Percentiles rank a stretch among this genome's conserved stretches.
phyloP scores from a whole-genome alignment of 2,888 invertebrate genomes.

The Lathronympha strigana region DNA sequence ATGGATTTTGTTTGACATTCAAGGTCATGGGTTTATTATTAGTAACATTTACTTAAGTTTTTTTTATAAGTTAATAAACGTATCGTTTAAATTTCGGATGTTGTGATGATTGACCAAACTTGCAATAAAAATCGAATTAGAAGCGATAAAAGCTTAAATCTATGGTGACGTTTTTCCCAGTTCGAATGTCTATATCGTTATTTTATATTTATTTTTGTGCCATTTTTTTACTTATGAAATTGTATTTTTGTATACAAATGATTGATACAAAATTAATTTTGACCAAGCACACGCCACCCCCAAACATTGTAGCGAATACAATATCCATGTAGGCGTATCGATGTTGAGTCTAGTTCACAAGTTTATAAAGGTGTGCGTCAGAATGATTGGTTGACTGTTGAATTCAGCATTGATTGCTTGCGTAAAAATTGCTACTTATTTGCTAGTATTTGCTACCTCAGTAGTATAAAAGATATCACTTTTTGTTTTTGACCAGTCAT shows the following conservation, averaged over 20 bases:
- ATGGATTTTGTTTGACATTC: neutral
- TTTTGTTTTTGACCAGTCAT: too few species aligned
- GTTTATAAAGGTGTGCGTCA: too few species aligned
- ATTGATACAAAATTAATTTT: constrained; percentile 36
- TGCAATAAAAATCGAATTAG: constrained; percentile 6
- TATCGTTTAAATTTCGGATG: neutral
- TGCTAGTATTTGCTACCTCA: too few species aligned
- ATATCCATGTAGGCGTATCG: constrained; percentile 78
- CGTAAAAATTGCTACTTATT: too few species aligned
- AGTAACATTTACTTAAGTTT: neutral
- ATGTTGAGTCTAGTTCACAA: constrained; percentile 79
- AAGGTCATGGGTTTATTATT: neutral
- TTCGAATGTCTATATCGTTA: neutral
- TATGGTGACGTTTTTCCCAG: neutral
- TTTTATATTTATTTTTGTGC: constrained; percentile 11
- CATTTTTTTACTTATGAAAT: constrained; percentile 13
- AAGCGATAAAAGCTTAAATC: neutral
- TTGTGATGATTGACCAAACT: constrained; percentile 2
- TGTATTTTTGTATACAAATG: constrained; percentile 1
- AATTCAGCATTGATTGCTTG: too few species aligned
- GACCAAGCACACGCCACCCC: constrained; percentile 59
- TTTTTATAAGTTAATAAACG: neutral
- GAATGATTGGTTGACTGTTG: too few species aligned
- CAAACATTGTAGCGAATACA: constrained; percentile 64
- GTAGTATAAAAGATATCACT: too few species aligned